Evolutionary conservation across 2,113 vertebrate species (phyloP).

Genomic region (Ochotona curzoniae): DNA sequence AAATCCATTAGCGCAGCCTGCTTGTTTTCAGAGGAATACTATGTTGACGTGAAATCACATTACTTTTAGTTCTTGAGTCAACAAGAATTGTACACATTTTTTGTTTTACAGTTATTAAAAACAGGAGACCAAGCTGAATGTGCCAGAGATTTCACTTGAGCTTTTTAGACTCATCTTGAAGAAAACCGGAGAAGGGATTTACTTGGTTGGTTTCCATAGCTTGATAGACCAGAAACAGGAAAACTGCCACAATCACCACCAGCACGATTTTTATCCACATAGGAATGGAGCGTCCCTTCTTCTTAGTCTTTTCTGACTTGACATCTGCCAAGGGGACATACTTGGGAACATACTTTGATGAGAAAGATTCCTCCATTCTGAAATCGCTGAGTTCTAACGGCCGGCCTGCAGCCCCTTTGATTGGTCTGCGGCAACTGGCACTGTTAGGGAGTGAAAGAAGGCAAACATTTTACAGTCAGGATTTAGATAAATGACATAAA

Average conservation of each 20-base stretch:
- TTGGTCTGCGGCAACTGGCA: constrained; percentile 94
- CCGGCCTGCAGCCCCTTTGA: constrained; percentile 94
- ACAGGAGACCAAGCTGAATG: constrained; percentile 81
- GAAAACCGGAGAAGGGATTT: constrained; percentile 87
- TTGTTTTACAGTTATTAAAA: constrained; percentile 86
- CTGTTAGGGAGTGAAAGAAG: constrained; percentile 83
- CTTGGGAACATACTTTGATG: constrained; percentile 86
- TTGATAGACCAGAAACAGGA: constrained; percentile 95
- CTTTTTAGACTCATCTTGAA: not conserved
- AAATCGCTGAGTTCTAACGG: constrained; percentile 88
- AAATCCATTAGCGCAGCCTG: constrained; percentile 84
- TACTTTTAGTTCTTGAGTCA: constrained; percentile 85
- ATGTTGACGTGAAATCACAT: constrained; percentile 85
- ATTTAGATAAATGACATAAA: constrained; percentile 13
- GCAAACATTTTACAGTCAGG: constrained; percentile 47
- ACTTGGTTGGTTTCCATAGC: constrained; percentile 95
- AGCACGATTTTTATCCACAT: constrained; percentile 95
- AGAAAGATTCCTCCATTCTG: constrained; percentile 87
- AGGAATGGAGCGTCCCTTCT: constrained; percentile 86
- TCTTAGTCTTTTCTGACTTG: constrained; percentile 86
- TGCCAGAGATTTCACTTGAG: constrained; percentile 85
- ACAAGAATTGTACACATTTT: constrained; percentile 82
- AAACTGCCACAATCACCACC: constrained; percentile 86
- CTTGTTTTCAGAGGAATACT: constrained; percentile 81
- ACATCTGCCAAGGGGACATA: constrained; percentile 83